Percentiles rank a stretch among this genome's conserved stretches.
phyloP scores from a whole-genome alignment of 2,888 invertebrate species.

The Cephonodes hylas region DNA sequence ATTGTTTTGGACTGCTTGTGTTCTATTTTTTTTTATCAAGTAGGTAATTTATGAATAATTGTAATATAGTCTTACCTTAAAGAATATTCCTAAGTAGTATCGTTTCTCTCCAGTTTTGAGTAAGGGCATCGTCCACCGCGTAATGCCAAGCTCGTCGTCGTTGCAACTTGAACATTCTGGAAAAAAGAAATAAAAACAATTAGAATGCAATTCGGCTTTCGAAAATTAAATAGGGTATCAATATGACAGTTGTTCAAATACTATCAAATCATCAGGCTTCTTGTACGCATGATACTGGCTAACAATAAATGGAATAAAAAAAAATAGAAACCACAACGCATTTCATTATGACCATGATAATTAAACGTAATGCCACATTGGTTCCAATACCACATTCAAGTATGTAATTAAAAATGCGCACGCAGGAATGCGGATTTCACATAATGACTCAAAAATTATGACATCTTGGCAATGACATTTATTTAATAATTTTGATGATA shows the following conservation, averaged over 20 bases:
- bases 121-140: conserved; percentile 95
- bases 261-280: too few relatives aligned
- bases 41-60: too few relatives aligned
- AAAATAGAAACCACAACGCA: not conserved
- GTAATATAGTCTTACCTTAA: conserved; percentile 85
- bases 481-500: not conserved
- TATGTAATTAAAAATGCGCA: not conserved
- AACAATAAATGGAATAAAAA: too few relatives aligned
- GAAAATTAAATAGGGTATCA: too few relatives aligned
- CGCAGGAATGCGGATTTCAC: not conserved
- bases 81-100: conserved; percentile 95
- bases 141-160: conserved; percentile 85
- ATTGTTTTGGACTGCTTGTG: too few relatives aligned
- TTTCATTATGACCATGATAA: not conserved
- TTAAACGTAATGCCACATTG: not conserved
- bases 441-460: conserved; percentile 1
- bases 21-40: too few relatives aligned
- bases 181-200: conserved; percentile 15
- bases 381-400: not conserved
- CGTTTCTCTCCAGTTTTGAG: conserved; percentile 93
- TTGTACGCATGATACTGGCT: too few relatives aligned
- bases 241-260: too few relatives aligned
- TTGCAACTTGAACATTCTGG: conserved; percentile 92
- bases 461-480: conserved; percentile 6
- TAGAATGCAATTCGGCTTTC: too few relatives aligned